Conservation (phyloP, 2,113 vertebrate genomes). For the Pedionomus torquatus region DNA sequence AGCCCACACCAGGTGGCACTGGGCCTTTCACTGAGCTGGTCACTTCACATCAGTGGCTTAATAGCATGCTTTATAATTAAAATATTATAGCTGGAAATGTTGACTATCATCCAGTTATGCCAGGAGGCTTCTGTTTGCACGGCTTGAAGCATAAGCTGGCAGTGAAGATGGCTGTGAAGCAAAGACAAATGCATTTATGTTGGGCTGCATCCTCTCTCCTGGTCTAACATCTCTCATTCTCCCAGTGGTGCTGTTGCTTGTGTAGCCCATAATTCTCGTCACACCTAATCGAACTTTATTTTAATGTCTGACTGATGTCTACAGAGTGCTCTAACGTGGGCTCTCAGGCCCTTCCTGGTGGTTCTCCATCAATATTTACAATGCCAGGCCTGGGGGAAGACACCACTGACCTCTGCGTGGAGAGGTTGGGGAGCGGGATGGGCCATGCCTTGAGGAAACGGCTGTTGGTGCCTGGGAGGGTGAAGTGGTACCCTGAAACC, state of each 20-base stretch:
- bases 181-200: constrained; percentile 2
- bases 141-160: constrained; percentile 39
- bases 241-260: background rate
- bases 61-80: constrained; percentile 36
- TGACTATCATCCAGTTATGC: constrained; percentile 52
- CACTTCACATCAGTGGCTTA: background rate
- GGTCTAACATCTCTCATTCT: constrained; percentile 24
- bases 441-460: accelerated
- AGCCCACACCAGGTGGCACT: background rate
- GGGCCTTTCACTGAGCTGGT: background rate
- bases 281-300: constrained; percentile 57
- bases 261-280: background rate
- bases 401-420: accelerated
- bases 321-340: background rate
- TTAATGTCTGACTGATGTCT: constrained; percentile 23
- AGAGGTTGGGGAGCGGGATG: accelerated
- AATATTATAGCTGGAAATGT: constrained; percentile 47
- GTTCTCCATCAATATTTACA: background rate
- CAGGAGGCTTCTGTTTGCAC: constrained; percentile 51
- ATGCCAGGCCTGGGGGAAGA: background rate
- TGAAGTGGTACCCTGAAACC: too few relatives aligned
- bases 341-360: background rate
- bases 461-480: background rate
- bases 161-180: constrained; percentile 18
- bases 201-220: background rate